Percentiles rank a stretch among this genome's conserved stretches.
Evolutionary conservation across 2,797 vertebrate genomes (phyloP).

Genomic region (Sardinella longiceps): DNA sequence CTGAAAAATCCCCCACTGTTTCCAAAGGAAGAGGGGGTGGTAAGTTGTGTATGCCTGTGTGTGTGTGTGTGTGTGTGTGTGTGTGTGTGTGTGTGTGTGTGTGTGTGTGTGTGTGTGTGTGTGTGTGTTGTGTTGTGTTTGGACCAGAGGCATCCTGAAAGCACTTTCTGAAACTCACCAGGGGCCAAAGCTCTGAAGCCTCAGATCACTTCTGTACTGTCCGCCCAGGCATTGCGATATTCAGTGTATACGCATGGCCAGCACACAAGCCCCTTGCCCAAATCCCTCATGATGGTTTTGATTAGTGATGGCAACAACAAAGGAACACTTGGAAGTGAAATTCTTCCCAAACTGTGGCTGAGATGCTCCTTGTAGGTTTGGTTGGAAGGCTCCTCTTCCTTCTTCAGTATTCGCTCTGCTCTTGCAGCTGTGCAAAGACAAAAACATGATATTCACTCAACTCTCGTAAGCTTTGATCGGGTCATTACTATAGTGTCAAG

Average conservation of each 20-base stretch:
- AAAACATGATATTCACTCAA: conserved; percentile 41
- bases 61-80: neutral
- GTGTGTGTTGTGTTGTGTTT: conserved; percentile 1
- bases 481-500: too few species aligned
- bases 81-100: neutral
- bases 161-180: neutral
- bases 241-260: conserved; percentile 25
- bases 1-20: neutral
- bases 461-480: too few species aligned
- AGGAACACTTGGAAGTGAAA: conserved; percentile 9
- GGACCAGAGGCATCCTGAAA: neutral
- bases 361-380: neutral
- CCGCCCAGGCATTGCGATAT: neutral
- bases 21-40: neutral
- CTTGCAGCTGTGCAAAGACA: conserved; percentile 26
- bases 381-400: neutral
- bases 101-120: neutral
- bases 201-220: neutral
- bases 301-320: conserved; percentile 39
- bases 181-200: neutral
- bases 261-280: conserved; percentile 12
- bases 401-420: neutral
- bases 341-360: neutral
- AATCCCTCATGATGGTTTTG: conserved; percentile 29
- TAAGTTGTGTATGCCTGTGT: neutral